phyloP scores from a whole-genome alignment of 2,113 vertebrate species.

The Sclerurus mexicanus region DNA sequence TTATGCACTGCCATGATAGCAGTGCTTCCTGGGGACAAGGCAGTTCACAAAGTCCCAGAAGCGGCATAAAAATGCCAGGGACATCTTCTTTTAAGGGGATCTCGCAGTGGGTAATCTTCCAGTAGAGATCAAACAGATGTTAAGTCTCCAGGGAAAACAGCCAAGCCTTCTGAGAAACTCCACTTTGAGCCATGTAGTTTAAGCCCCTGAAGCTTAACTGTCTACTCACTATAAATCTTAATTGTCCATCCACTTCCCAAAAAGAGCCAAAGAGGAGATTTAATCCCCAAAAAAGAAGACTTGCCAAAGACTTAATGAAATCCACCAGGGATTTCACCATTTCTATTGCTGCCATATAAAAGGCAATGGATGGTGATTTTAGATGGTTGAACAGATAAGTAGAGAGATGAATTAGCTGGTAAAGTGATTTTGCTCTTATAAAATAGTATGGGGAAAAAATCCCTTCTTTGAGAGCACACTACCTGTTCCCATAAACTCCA shows the following conservation, averaged over 20 bases:
- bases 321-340: neutral
- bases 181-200: neutral
- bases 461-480: neutral
- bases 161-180: neutral
- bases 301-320: neutral
- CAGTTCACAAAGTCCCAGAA: neutral
- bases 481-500: neutral
- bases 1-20: conserved; percentile 36
- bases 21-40: conserved; percentile 7
- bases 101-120: neutral
- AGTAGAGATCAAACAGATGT: conserved; percentile 6
- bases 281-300: neutral
- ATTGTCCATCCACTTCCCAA: neutral
- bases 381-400: neutral
- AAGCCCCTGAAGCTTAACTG: neutral
- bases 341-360: neutral
- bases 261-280: neutral
- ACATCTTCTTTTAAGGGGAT: neutral
- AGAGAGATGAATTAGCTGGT: neutral
- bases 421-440: neutral
- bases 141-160: neutral
- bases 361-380: neutral
- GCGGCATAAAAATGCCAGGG: neutral
- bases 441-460: neutral
- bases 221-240: neutral